Base-by-base conservation (phyloP, 2,888 invertebrate species). In the Plebejus anna region DNA sequence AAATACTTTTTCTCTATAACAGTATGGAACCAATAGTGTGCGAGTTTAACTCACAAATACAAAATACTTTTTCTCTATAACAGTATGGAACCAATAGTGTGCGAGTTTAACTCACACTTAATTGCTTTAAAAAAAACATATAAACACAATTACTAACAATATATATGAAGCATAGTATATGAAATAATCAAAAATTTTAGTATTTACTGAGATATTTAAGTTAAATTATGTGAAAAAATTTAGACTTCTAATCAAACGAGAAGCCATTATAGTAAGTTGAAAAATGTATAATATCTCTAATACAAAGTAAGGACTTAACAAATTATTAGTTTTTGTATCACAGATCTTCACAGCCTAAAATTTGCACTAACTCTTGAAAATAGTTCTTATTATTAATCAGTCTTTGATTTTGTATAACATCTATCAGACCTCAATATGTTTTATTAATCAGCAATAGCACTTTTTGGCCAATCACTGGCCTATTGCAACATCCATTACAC, bases 401-500 rank as follows among this genome's bases (percentile, higher is more conserved):
- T 79, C 77, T 76, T 76, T 78, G 61, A 55, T 61, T 66, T 77
- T 9, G 73, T 76, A 13, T 11, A 61, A 66, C 32, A 66, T 16
- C 66, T 66, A 66, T 66, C 32, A 66, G 66, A 66, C 66, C 32
- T 36, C 32, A 22, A 22, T 22, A 66, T 32, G 32, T 32, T 32
- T 66, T 32, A 66, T 13, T 66, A 66, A 13, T 66, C 47, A 13
- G 6, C 22, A 4, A 66, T 66, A 32, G 72, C 73, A 73, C 73
- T 51, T 16, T 28, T 32, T 42, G 16, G 32, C 32, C 28, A 73
- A 42, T 73, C 47, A 79, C 80, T 76, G 75, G 73, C 42, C 28
- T 47, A 36, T 76, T 73, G 75, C 76, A 76, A 76, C 38, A 70
- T 79, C 76, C 73, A 70, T 59, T 76, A 77, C 80, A 80, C 80